phyloP scores from a whole-genome alignment of 2,888 invertebrate genomes.

The Buathra laborator region DNA sequence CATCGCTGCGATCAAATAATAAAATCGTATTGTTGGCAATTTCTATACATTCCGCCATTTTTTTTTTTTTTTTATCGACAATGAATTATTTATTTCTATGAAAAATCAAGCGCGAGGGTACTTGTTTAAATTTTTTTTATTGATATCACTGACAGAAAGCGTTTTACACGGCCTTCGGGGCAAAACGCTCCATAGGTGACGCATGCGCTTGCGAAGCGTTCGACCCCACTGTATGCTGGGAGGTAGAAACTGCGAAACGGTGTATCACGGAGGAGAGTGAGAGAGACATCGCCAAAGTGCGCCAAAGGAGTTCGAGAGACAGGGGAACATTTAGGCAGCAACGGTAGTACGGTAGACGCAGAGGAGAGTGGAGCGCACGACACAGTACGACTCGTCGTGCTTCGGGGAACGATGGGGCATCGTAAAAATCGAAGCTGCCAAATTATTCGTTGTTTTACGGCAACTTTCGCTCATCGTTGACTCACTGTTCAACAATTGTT shows the following conservation, averaged over 20 bases:
- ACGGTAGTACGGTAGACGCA: neutral
- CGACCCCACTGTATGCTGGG: constrained; percentile 6
- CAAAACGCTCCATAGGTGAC: neutral
- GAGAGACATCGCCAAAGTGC: neutral
- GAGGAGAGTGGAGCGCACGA: neutral
- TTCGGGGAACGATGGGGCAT: constrained; percentile 5
- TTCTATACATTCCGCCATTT: neutral
- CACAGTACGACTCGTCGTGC: constrained; percentile 2
- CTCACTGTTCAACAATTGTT: neutral
- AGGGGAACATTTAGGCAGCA: neutral
- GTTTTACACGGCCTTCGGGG: neutral
- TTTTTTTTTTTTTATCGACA: neutral
- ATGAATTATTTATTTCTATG: neutral
- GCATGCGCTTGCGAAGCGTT: constrained; percentile 29
- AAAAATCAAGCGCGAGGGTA: neutral
- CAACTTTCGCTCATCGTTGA: neutral
- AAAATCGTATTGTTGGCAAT: too few species aligned
- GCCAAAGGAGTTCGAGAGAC: neutral
- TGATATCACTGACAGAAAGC: constrained; percentile 7
- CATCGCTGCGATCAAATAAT: too few species aligned
- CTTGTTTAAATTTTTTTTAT: neutral
- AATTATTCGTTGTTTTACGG: neutral
- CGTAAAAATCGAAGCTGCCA: neutral
- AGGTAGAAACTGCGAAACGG: constrained; percentile 6
- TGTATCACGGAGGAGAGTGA: neutral